Percentiles rank a stretch among this genome's conserved stretches.
phyloP scores from a whole-genome alignment of 2,888 invertebrate genomes.

The Conomelus anceps region DNA sequence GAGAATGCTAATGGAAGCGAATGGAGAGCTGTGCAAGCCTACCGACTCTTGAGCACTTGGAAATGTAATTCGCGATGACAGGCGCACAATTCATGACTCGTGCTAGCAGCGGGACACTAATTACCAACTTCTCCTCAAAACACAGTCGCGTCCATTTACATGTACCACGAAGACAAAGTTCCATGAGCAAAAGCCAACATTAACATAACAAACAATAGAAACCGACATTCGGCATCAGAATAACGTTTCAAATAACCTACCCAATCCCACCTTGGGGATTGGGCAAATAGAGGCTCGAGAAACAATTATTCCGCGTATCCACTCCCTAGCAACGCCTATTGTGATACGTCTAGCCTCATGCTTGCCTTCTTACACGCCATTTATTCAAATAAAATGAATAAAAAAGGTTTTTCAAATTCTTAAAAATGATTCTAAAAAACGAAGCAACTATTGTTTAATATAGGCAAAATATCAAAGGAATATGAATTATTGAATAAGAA shows the following conservation, averaged over 20 bases:
- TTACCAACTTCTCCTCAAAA: not conserved
- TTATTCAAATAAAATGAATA: too few species aligned
- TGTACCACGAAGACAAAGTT: not conserved
- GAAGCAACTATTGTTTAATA: too few species aligned
- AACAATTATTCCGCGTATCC: not conserved
- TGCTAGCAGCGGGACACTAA: not conserved
- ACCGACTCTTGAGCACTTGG: not conserved
- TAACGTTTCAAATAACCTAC: not conserved
- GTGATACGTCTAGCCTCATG: too few species aligned
- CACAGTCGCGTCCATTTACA: not conserved
- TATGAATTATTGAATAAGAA: too few species aligned
- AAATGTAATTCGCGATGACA: not conserved
- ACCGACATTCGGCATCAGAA: not conserved
- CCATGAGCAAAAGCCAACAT: not conserved
- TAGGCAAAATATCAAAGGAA: too few species aligned
- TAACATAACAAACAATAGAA: not conserved
- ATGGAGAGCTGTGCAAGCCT: not conserved
- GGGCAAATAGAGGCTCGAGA: not conserved
- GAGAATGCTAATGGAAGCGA: not conserved
- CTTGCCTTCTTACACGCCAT: too few species aligned
- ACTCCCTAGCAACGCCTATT: not conserved
- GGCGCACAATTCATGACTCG: not conserved
- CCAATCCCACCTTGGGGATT: not conserved
- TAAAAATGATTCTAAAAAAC: too few species aligned
- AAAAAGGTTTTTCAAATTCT: too few species aligned